Evolutionary conservation across 1,140 invertebrate genomes (phyloP), one percentile per base, ranked within the genome.

Genomic region (Dryas iulia): DNA sequence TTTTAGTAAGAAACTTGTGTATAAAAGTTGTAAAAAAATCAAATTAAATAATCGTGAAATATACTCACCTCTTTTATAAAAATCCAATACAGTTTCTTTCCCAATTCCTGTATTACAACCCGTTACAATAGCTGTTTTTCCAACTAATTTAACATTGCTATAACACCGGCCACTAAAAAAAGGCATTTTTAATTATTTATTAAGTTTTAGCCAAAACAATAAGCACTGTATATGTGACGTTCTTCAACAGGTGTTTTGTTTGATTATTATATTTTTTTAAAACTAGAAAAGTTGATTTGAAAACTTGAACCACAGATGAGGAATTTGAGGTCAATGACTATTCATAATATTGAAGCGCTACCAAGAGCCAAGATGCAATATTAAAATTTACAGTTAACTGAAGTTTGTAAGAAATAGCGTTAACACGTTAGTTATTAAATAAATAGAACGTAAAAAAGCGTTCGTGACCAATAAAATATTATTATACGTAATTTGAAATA

Each of bases 71-170:
- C 96, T 92, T 78, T 93, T 94, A 30, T 95, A 96, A 74, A 97
- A 92, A 82, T 97, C 96, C 58, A 94, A 79, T 0, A 95, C 97
- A 11, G 97, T 97, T 86, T 96, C 95, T 92, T 97, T 97, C 7
- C 98, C 98, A 74, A 98, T 98, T 8, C 98, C 98, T 23, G 96
- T 95, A 82, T 98, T 98, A 33, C 95, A 96, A n/a, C 98, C 98
- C 1, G 97, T 98, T 63, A 98, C 93, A 24, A 98, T 92, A 3
- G 95, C 95, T 1, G 95, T 96, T 91, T 97, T 97, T 1, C 95
- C 96, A 58, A 94, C 92, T n/a, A 96, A 89, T 39, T 94, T 92
- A 8, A 82, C 92, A 26, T 89, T 92, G 66, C 94, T 95, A 6
- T 82, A 84, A 78, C 94, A 95, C 57, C 83, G 92, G 52, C 90